Evolutionary conservation across 2,797 vertebrate genomes (phyloP).

Genomic region (Scarus forsteni): DNA sequence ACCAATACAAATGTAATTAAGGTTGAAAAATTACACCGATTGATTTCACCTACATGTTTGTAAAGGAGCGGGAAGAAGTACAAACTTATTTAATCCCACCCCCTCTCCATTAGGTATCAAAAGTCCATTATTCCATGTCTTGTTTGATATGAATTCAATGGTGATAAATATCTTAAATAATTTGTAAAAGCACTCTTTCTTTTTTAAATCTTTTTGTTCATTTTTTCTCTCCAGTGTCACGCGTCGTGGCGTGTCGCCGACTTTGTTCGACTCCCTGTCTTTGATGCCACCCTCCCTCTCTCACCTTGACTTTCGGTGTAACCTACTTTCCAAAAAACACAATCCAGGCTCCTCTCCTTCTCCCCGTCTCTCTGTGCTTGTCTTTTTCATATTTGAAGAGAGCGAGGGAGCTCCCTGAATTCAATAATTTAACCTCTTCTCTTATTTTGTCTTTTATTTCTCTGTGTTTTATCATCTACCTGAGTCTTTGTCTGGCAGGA

Average conservation of each 20-base stretch:
- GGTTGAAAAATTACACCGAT: too few relatives aligned
- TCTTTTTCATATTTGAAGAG: conserved; percentile 39
- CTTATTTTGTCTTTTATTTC: conserved; percentile 63
- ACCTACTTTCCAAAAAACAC: conserved; percentile 69
- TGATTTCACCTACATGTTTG: too few relatives aligned
- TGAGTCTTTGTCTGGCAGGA: conserved; percentile 78
- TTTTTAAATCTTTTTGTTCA: neutral
- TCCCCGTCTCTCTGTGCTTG: conserved; percentile 9
- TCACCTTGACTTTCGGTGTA: conserved; percentile 45
- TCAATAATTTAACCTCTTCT: conserved; percentile 82
- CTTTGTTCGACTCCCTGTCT: conserved; percentile 58
- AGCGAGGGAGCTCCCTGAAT: conserved; percentile 46
- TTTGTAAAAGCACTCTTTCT: too few relatives aligned
- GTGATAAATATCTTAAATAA: too few relatives aligned
- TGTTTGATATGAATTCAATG: too few relatives aligned
- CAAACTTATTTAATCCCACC: too few relatives aligned
- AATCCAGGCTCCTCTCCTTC: conserved; percentile 58
- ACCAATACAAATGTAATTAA: too few relatives aligned
- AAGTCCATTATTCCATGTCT: too few relatives aligned
- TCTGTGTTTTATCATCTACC: conserved; percentile 73
- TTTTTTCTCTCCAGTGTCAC: conserved; percentile 29
- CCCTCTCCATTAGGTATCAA: too few relatives aligned
- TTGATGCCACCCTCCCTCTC: conserved; percentile 48
- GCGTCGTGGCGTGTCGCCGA: conserved; percentile 35
- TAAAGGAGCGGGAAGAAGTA: too few relatives aligned